phyloP scores from a whole-genome alignment of 2,888 invertebrate genomes.

The Chrysolina oricalcia region DNA sequence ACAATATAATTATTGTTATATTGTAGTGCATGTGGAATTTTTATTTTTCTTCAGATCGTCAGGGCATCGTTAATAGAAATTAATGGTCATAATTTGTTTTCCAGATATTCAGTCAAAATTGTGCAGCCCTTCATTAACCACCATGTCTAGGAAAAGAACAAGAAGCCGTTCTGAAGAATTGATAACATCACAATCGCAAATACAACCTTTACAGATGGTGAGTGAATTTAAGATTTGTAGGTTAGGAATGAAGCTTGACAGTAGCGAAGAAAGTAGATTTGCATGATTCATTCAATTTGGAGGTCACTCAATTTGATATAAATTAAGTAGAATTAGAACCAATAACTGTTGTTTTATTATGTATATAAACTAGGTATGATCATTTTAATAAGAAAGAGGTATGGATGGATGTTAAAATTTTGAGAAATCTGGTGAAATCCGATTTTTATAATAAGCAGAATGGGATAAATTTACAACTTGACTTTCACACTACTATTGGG shows the following conservation, averaged over 20 bases:
- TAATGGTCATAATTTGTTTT: constrained; percentile 9
- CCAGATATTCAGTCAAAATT: constrained; percentile 56
- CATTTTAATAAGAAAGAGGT: no score
- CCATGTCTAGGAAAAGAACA: constrained; percentile 70
- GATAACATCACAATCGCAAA: constrained; percentile 47
- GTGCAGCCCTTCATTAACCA: constrained; percentile 42
- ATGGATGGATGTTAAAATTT: no score
- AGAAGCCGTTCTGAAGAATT: constrained; percentile 69
- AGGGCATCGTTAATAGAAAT: not conserved
- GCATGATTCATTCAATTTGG: constrained; percentile 5
- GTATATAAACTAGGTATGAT: no score
- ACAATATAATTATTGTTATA: no score
- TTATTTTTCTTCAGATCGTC: not conserved
- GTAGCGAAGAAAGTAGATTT: not conserved
- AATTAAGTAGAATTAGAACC: not conserved
- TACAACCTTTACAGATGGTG: constrained; percentile 38
- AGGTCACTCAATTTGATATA: not conserved
- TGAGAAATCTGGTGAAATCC: no score
- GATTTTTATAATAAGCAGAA: no score
- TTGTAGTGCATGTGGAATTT: not conserved
- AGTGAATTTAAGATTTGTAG: constrained; percentile 20
- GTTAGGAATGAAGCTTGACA: not conserved
- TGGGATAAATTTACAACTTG: no score
- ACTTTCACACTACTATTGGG: no score
- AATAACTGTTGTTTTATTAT: not conserved